Evolutionary conservation across 1,140 invertebrate species (phyloP).

Genomic region (Oreohelix idahoensis): DNA sequence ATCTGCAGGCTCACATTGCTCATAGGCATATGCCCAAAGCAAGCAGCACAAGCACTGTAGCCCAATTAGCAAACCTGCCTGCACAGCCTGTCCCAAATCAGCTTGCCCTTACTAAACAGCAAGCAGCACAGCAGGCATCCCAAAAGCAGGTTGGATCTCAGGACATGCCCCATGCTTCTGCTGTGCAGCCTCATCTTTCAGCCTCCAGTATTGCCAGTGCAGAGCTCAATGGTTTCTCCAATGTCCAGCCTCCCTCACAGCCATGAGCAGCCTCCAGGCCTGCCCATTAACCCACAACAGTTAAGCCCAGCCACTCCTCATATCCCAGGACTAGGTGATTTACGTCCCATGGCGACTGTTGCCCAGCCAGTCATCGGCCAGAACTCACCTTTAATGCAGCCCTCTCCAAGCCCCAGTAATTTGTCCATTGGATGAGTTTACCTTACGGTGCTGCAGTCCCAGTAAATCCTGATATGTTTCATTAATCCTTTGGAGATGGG

Average conservation of each 20-base stretch:
- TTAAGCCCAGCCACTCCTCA: slow-evolving; percentile 4
- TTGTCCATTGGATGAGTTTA: not conserved
- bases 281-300: not conserved
- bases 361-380: not conserved
- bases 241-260: not conserved
- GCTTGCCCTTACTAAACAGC: slow-evolving; percentile 32
- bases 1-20: slow-evolving; percentile 93
- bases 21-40: slow-evolving; percentile 81
- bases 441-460: not conserved
- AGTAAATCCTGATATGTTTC: slow-evolving; percentile 10
- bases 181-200: not conserved
- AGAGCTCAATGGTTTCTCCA: not conserved
- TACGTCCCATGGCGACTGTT: not conserved
- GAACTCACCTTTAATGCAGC: slow-evolving; percentile 19
- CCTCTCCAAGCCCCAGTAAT: not conserved
- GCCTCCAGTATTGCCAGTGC: not conserved
- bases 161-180: slow-evolving; percentile 8
- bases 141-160: slow-evolving; percentile 12
- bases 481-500: slow-evolving; percentile 27
- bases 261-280: not conserved
- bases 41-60: slow-evolving; percentile 17
- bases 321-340: slow-evolving; percentile 23
- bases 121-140: slow-evolving; percentile 34
- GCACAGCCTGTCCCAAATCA: slow-evolving; percentile 6
- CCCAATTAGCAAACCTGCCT: slow-evolving; percentile 21